Base-by-base conservation (phyloP, 1,140 invertebrate species). In the Pristionchus pacificus region DNA sequence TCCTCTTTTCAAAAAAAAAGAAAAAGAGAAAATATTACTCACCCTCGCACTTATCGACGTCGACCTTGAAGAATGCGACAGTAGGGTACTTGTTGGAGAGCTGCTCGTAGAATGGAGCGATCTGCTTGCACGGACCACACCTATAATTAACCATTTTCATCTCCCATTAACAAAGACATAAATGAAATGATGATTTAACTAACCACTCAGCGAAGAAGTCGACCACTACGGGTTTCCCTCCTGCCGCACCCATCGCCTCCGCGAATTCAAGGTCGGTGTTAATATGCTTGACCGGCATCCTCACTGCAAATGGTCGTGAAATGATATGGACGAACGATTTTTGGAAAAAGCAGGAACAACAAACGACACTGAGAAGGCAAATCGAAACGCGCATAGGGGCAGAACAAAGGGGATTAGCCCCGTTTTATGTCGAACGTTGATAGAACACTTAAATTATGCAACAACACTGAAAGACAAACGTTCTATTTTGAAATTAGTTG, bases 61-160 rank as follows among this genome's bases (percentile, higher is more conserved):
- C 79, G 15, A 83, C 80, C 87, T 98, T 96, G 0, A 97, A 85
- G 84, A 98, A 98, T 6, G 95, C 87, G 10, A 92, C 93, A 79
- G 90, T 89, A 1, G 91, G 88, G 85, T 94, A 97, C 84, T 91
- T 92, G 2, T 86, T 86, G 14, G 93, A 90, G 57, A 96, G 83
- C 72, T 93, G 90, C 28, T 83, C 74, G 85, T 93, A 96, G 29
- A 92, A 85, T 28, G 95, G 95, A 25, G 92, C 92, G 78, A 98
- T 95, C 79, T 89, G 88, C 80, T 91, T 90, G 83, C 95, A 97
- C 0, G 94, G 94, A n/a, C 91, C 92, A 86, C 94, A 95, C 92
- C 92, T 93, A 71, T 32, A 81, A 82, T 77, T n/a, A n/a, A n/a
- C 60, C n/a, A n/a, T 19, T 0, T 62, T 62, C 27, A 29, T 15